These are phyloP conservation scores for Druon quercuslanigerum DNA, from an alignment of 1,140 invertebrate genomes.

Conservation along the genomic window DNA sequence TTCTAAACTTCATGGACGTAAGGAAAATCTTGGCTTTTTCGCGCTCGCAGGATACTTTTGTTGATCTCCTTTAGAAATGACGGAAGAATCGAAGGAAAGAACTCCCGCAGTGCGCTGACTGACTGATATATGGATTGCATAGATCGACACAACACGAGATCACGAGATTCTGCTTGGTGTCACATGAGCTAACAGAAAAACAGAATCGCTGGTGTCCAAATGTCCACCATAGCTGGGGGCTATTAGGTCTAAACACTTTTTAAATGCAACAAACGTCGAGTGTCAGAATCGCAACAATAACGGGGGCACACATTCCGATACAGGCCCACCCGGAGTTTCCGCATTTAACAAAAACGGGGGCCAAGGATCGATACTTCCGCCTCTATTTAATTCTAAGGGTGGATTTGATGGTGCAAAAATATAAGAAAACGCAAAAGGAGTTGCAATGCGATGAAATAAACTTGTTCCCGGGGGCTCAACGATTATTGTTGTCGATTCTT, in stretches of 20 bases:
- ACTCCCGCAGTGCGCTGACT: slow-evolving; percentile 66
- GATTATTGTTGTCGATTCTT: slow-evolving; percentile 13
- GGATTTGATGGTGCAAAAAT: slow-evolving; percentile 5
- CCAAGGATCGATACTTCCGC: slow-evolving; percentile 13
- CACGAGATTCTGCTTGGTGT: slow-evolving; percentile 15
- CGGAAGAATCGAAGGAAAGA: slow-evolving; percentile 54
- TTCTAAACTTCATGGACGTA: background rate
- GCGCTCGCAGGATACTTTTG: background rate
- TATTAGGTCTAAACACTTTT: slow-evolving; percentile 49
- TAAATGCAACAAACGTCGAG: slow-evolving; percentile 51
- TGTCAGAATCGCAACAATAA: slow-evolving; percentile 52
- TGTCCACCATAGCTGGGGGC: background rate
- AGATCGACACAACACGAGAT: slow-evolving; percentile 25
- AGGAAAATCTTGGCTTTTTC: background rate
- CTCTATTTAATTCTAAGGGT: slow-evolving; percentile 18
- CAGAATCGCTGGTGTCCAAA: slow-evolving; percentile 23
- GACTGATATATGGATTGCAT: slow-evolving; percentile 67
- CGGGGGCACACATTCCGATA: slow-evolving; percentile 49
- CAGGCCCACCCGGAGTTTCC: slow-evolving; percentile 54
- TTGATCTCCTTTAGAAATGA: slow-evolving; percentile 32
- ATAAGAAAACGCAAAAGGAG: slow-evolving; percentile 22
- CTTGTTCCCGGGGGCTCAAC: slow-evolving; percentile 19
- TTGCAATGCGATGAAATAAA: background rate
- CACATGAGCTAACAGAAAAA: slow-evolving; percentile 16
- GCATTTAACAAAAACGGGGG: slow-evolving; percentile 45